Conservation (phyloP, 2,113 vertebrate genomes). For the Apeltes quadracus region DNA sequence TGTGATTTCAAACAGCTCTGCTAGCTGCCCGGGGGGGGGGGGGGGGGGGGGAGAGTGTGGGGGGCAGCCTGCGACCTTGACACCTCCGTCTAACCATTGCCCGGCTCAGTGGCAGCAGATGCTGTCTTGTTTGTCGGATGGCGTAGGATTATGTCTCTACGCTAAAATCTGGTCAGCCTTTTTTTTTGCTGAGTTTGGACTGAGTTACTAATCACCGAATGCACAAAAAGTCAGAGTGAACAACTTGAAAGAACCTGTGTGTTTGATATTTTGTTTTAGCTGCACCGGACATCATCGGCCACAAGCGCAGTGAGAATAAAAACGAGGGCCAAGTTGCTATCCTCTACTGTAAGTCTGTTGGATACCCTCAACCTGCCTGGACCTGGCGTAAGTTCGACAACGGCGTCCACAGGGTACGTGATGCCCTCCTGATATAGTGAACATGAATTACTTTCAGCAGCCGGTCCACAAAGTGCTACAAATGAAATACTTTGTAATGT, state of each 20-base stretch:
- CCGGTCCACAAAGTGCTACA: neutral
- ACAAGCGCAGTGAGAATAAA: constrained; percentile 97
- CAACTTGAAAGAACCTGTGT: too few relatives aligned
- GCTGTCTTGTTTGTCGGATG: constrained; percentile 79
- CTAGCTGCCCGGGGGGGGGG: constrained; percentile 28
- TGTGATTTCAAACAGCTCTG: constrained; percentile 51
- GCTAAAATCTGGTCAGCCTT: constrained; percentile 68
- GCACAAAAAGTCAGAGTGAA: too few relatives aligned
- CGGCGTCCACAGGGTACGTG: constrained; percentile 80
- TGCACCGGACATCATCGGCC: constrained; percentile 89
- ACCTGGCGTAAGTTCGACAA: constrained; percentile 88
- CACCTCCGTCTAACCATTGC: constrained; percentile 66
- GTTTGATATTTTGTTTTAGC: constrained; percentile 77
- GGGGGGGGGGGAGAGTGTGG: too few relatives aligned
- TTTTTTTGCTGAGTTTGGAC: constrained; percentile 56
- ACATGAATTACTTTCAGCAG: neutral
- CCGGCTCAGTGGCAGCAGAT: constrained; percentile 80
- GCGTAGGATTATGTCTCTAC: constrained; percentile 74
- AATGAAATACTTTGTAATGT: neutral
- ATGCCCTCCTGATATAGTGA: neutral
- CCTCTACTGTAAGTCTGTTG: constrained; percentile 95
- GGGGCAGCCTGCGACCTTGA: constrained; percentile 66
- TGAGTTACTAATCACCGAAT: constrained; percentile 31
- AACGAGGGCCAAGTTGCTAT: constrained; percentile 92
- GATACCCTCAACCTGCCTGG: constrained; percentile 92